phyloP scores from a whole-genome alignment of 2,888 invertebrate species.

The Branchipolynoe longqiensis region DNA sequence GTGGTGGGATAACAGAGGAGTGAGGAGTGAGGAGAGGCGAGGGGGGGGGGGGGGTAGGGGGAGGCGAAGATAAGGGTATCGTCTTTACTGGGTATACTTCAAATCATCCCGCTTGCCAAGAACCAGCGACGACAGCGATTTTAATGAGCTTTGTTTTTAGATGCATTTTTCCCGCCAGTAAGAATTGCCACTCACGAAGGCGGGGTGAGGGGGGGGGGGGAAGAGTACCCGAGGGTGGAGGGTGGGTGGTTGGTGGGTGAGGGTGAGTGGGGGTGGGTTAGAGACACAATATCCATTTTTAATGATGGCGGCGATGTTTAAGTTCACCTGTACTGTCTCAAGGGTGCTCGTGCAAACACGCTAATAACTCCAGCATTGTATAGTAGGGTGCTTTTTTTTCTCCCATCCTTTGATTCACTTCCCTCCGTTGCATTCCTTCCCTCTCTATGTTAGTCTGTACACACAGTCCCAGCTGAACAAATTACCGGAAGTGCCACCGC shows the following conservation, averaged over 20 bases:
- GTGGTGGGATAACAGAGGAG: no score
- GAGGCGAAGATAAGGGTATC: not conserved
- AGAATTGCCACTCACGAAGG: conserved; percentile 31
- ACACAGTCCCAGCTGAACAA: conserved; percentile 28
- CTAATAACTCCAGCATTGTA: conserved; percentile 36
- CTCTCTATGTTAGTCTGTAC: not conserved
- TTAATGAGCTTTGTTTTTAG: conserved; percentile 47
- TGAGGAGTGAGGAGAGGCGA: not conserved
- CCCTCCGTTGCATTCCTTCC: not conserved
- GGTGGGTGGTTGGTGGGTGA: not conserved
- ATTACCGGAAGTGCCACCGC: not conserved
- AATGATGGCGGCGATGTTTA: conserved; percentile 46
- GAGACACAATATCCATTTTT: conserved; percentile 50
- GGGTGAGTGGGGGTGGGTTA: not conserved
- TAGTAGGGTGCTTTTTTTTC: no score
- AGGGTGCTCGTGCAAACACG: conserved; percentile 40
- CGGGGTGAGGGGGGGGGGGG: not conserved
- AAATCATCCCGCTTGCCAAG: conserved; percentile 2
- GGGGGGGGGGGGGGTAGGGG: not conserved
- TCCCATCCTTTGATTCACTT: no score
- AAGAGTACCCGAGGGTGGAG: not conserved
- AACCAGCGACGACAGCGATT: no score
- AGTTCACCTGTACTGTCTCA: not conserved
- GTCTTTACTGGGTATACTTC: not conserved
- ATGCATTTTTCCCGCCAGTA: conserved; percentile 4